phyloP scores from a whole-genome alignment of 2,888 invertebrate genomes.

The Junonia oenone region DNA sequence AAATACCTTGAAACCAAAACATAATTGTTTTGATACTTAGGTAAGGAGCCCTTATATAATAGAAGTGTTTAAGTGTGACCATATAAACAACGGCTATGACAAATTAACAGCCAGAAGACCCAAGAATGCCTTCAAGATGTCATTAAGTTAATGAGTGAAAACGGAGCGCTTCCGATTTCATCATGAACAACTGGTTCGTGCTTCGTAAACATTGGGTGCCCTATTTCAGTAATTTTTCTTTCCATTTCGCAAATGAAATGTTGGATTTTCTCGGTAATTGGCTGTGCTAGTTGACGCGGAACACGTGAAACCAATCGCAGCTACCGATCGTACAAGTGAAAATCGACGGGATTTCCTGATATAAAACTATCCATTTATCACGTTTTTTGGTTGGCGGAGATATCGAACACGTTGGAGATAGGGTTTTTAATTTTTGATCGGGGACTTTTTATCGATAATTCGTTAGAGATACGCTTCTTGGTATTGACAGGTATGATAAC shows the following conservation, averaged over 20 bases:
- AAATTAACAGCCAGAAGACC: not conserved
- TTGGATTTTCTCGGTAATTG: conserved; percentile 9
- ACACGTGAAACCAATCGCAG: conserved; percentile 8
- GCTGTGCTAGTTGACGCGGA: conserved; percentile 13
- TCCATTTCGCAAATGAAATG: conserved; percentile 8
- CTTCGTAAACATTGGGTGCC: conserved; percentile 10
- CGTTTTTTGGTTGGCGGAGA: not conserved
- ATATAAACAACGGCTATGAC: too few relatives aligned
- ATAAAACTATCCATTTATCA: conserved; percentile 9
- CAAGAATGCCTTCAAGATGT: conserved; percentile 6
- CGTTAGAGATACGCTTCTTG: not conserved
- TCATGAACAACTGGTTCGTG: not conserved
- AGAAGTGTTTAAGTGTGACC: not conserved
- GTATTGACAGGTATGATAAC: not conserved
- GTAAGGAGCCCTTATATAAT: too few relatives aligned
- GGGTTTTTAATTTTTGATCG: not conserved
- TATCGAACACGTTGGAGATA: not conserved
- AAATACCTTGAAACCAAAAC: too few relatives aligned
- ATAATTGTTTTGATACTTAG: too few relatives aligned
- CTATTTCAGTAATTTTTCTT: conserved; percentile 13
- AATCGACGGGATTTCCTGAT: not conserved
- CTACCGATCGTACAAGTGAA: conserved; percentile 1
- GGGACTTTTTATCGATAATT: not conserved
- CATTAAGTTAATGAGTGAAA: conserved; percentile 18
- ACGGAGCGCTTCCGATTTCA: conserved; percentile 12